Evolutionary conservation across 2,797 vertebrate genomes (phyloP), one percentile per base, ranked within the genome.

Genomic region (Ctenosaura bakeri): DNA sequence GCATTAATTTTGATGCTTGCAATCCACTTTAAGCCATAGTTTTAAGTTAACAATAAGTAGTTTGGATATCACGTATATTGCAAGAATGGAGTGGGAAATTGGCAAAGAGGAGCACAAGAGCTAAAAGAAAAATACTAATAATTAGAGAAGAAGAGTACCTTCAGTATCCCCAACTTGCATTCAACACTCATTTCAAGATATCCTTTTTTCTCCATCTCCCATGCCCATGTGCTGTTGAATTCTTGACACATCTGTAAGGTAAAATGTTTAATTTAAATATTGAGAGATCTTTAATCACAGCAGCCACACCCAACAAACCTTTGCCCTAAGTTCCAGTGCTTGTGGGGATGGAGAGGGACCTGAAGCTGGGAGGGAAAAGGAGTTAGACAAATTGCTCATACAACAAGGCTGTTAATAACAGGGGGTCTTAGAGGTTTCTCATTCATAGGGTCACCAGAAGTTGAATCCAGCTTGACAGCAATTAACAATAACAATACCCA

Each of bases 201-300:
- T 85, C 99, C 99, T 94, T 99, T 99, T 96, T 99, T 99, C 93
- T 99, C 99, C 97, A 99, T 98, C 96, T 99, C 99, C 99, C 99
- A 99, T 0, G 99, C 99, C 99, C 99, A 99, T n/a, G 98, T 98
- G 90, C 97, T 98, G 97, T 99, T 99, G 96, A 98, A 97, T 88
- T 99, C 99, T 97, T 98, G 98, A 95, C 99, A 99, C 91, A 99
- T 98, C 99, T 99, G 89, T 92, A 86, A 90, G 85, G 94, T 38
- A 1, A 93, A 96, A 90, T 0, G 85, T 35, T 74, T 18, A 52
- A 38, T 64, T 76, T 52, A n/a, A 86, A 24, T 26, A 83, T 4
- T 24, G 59, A 77, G 13, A 29, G 6, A 42, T 42, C 79, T 59
- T n/a, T 20, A 18, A 10, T 46, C 52, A 90, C 24, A 3, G 18